Percentiles rank a stretch among this genome's conserved stretches.
phyloP scores from a whole-genome alignment of 2,113 vertebrate species.

The Cardinalis cardinalis region DNA sequence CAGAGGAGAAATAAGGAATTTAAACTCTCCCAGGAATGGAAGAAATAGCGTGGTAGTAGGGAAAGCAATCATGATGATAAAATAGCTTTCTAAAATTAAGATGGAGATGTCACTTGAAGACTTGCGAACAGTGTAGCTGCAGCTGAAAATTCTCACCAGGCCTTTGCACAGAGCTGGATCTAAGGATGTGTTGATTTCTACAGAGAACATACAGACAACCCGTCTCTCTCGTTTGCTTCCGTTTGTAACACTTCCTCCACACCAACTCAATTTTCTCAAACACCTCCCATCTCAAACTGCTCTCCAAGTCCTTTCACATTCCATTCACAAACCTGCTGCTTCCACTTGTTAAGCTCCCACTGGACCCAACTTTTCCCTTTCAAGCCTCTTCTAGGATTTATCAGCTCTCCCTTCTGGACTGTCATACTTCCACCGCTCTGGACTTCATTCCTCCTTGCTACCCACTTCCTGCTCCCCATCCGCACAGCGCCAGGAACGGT shows the following conservation, averaged over 20 bases:
- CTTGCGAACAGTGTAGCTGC: neutral
- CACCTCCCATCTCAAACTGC: neutral
- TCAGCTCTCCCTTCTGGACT: neutral
- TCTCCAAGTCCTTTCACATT: neutral
- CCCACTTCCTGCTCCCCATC: too few relatives aligned
- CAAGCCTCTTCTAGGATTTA: too few relatives aligned
- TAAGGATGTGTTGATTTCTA: accelerated
- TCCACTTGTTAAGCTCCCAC: accelerated
- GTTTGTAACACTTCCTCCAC: neutral
- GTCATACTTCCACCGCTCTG: accelerated
- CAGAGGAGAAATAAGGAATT: neutral
- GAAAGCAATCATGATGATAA: neutral
- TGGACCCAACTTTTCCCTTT: neutral
- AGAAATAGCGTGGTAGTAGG: neutral
- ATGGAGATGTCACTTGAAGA: neutral
- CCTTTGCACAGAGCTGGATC: neutral
- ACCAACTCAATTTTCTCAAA: neutral
- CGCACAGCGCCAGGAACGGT: accelerated
- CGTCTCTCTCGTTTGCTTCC: accelerated
- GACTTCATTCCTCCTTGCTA: neutral
- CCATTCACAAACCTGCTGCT: neutral
- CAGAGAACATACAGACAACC: accelerated
- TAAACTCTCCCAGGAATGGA: neutral
- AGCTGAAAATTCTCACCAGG: neutral
- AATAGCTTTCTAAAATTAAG: neutral